Evolutionary conservation across 2,113 vertebrate species (phyloP), one percentile per base, ranked within the genome.

Genomic region (Chamaetylas fuelleborni): DNA sequence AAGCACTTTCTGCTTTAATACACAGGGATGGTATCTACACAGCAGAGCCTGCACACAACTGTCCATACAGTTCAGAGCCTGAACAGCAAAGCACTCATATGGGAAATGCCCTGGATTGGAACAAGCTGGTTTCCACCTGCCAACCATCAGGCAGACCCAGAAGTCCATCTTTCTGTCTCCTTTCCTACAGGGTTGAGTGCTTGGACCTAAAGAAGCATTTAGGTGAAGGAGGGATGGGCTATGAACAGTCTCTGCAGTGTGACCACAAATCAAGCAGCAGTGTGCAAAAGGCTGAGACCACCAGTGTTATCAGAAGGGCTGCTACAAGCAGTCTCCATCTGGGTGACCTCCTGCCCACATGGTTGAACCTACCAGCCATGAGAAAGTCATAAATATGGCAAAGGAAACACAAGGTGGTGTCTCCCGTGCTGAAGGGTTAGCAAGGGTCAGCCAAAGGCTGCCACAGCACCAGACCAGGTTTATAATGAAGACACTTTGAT

Each of bases 261-360:
- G 1, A 36, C 14, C 28, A 61, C 53, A 72, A 31, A 65, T 12
- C 53, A 80, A 76, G 17, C 8, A 45, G 64, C 2, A 9, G 14
- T 1, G 1, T 19, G 29, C 64, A 53, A 45, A 56, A 77, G 24
- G 23, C 15, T 16, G 14, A 86, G n/a, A 74, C 22, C 17, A 47
- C 0, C 0, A 1, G 0, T 0, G 0, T 19, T 25, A 23, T 11
- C 58, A 77, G 22, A 54, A 92, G n/a, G 18, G 6, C 56, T 79
- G 43, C 57, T 64, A 28, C n/a, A 48, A 54, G 33, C 6, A 81
- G 4, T 23, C 12, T 12, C 7, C 38, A 34, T 13, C 14, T 42
- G 12, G 6, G 40, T 57, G n/a, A 84, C 17, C 38, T 88, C 58
- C 45, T 38, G 19, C 16, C 18, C 36, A 22, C 4, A 3, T 2